Percentiles rank a stretch among this genome's conserved stretches.
Evolutionary conservation across 2,888 invertebrate species (phyloP).

Genomic region (Melinopterus prodromus): DNA sequence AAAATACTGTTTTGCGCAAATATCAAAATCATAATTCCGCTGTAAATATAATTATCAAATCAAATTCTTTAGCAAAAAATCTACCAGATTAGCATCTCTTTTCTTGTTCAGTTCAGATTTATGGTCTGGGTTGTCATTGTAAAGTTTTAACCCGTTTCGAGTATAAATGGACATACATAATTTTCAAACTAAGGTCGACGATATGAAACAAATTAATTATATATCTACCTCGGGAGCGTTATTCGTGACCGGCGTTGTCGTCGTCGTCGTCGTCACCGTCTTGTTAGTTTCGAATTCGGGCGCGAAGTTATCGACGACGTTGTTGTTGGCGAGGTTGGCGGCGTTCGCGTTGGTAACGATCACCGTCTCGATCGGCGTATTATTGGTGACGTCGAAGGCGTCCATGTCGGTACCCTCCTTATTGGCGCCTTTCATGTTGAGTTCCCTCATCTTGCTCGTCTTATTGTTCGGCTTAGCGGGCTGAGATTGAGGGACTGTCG

Average conservation of each 20-base stretch:
- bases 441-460: conserved; percentile 63
- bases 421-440: conserved; percentile 66
- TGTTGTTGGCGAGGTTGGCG: conserved; percentile 26
- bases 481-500: conserved; percentile 54
- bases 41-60: no score
- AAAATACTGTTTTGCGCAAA: no score
- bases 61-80: no score
- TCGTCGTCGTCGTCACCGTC: conserved; percentile 7
- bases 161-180: no score
- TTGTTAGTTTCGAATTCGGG: conserved; percentile 36
- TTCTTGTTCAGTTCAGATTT: no score
- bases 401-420: conserved; percentile 71
- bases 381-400: conserved; percentile 60
- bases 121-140: no score
- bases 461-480: conserved; percentile 63
- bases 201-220: conserved; percentile 31
- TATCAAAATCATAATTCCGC: no score
- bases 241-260: background rate
- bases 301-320: background rate
- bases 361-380: conserved; percentile 45
- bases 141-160: no score
- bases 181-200: no score
- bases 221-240: conserved; percentile 17
- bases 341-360: conserved; percentile 37
- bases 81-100: no score